Conservation (phyloP, 2,113 vertebrate genomes). For the Eupsittula cactorum region DNA sequence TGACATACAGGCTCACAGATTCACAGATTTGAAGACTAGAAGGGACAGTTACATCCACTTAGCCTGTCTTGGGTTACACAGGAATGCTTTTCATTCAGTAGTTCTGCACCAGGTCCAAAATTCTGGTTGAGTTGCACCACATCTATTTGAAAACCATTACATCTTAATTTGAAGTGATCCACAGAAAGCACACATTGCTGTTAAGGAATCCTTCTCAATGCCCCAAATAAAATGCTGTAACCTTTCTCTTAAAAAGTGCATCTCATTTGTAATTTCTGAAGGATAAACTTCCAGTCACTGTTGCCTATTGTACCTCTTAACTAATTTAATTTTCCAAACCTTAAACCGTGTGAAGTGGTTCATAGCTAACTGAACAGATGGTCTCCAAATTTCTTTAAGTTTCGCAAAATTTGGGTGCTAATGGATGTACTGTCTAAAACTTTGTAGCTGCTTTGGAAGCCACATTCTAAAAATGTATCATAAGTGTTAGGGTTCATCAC, state of each 20-base stretch:
- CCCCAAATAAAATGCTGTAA: background rate
- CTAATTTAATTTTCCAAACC: background rate
- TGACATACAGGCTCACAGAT: background rate
- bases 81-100: background rate
- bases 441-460: slow-evolving; percentile 7
- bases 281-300: slow-evolving; percentile 8
- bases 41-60: background rate
- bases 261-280: background rate
- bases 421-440: slow-evolving; percentile 7
- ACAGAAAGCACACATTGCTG: background rate
- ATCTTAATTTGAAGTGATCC: background rate
- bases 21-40: background rate
- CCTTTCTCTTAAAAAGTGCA: background rate
- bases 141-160: background rate
- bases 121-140: background rate
- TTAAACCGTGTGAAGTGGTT: background rate
- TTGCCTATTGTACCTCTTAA: background rate
- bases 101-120: background rate
- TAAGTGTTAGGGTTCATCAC: background rate
- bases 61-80: background rate
- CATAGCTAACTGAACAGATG: slow-evolving; percentile 29
- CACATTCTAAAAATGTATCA: background rate
- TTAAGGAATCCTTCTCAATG: background rate
- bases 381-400: background rate
- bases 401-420: slow-evolving; percentile 20